Evolutionary conservation across 1,140 invertebrate species (phyloP).

Genomic region (Aphidius ervi): DNA sequence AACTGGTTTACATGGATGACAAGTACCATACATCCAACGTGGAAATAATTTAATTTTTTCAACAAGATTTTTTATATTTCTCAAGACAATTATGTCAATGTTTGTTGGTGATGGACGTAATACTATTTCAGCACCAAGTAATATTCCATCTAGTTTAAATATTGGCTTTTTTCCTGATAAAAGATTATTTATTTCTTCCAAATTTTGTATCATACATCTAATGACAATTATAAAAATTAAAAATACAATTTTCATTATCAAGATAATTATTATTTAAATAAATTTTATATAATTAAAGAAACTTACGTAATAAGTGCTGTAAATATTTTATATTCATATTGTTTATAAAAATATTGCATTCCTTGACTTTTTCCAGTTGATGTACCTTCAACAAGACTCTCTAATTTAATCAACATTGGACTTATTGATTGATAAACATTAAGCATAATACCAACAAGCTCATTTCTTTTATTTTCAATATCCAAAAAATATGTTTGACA

Average conservation of each 20-base stretch:
- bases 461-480: constrained; percentile 63
- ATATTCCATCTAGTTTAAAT: constrained; percentile 73
- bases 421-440: constrained; percentile 69
- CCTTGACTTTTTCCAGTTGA: constrained; percentile 60
- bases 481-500: constrained; percentile 65
- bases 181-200: constrained; percentile 65
- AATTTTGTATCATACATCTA: constrained; percentile 65
- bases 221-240: constrained; percentile 11
- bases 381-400: constrained; percentile 68
- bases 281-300: neutral
- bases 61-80: constrained; percentile 63
- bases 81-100: constrained; percentile 69
- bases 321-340: constrained; percentile 69
- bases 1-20: constrained; percentile 65
- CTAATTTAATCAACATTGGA: constrained; percentile 76
- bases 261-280: too few relatives aligned
- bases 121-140: constrained; percentile 69
- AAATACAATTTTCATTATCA: neutral
- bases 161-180: constrained; percentile 60
- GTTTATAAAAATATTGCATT: constrained; percentile 66
- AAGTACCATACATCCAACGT: constrained; percentile 82
- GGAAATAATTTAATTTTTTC: constrained; percentile 68
- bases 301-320: constrained; percentile 53
- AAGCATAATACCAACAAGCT: constrained; percentile 62
- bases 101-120: constrained; percentile 69